Percentiles rank a stretch among this genome's conserved stretches.
Evolutionary conservation across 2,113 vertebrate genomes (phyloP).

Genomic region (Nipponia nippon): DNA sequence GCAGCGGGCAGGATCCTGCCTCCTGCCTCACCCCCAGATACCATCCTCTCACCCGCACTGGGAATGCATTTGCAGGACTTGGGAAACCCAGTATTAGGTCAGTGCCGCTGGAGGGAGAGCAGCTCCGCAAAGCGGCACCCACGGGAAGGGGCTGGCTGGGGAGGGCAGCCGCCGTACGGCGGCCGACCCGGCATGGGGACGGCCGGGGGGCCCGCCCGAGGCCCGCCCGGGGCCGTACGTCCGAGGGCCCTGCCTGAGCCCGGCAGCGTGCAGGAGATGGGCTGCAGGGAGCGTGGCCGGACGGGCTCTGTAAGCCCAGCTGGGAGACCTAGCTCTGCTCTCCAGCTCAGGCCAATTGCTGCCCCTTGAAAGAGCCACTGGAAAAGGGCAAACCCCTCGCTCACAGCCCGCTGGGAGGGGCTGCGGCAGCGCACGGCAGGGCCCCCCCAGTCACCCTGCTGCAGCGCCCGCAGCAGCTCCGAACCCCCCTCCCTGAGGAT

Average conservation of each 20-base stretch:
- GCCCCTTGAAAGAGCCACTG: neutral
- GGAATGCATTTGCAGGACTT: too few species aligned
- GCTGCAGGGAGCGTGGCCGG: neutral
- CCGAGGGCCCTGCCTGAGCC: neutral
- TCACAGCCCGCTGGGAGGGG: neutral
- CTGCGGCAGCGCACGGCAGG: neutral
- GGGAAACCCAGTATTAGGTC: neutral
- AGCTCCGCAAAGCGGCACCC: accelerated
- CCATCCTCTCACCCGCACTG: accelerated
- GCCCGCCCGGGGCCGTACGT: too few species aligned
- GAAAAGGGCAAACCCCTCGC: neutral
- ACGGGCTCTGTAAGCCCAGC: neutral
- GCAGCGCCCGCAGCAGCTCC: too few species aligned
- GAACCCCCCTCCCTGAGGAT: neutral
- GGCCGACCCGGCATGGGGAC: accelerated
- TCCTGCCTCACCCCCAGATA: neutral
- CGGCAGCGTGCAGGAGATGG: accelerated
- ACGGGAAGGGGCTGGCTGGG: neutral
- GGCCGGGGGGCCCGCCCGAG: neutral
- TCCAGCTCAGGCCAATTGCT: neutral
- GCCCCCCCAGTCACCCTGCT: neutral
- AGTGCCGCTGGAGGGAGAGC: neutral
- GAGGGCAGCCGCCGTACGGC: accelerated
- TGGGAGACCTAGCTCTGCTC: neutral
- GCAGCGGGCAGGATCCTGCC: neutral